Evolutionary conservation across 2,888 invertebrate genomes (phyloP), one percentile per base, ranked within the genome.

Genomic region (Rhingia campestris): DNA sequence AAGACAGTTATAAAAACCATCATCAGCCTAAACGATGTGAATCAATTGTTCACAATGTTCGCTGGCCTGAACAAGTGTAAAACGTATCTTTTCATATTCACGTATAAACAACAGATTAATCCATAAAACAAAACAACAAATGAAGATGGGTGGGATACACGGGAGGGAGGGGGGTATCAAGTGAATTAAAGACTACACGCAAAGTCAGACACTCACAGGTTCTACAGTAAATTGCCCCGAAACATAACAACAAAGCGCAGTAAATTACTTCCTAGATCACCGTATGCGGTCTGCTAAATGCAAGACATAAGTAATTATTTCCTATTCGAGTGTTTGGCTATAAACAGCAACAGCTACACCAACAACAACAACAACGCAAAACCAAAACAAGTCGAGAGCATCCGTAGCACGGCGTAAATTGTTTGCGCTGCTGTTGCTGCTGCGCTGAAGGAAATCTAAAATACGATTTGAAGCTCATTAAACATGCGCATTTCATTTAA

Each of bases 401-500:
- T 79, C 82, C 74, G 61, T 59, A 33, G 74, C 43, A 32, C 35
- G 73, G 70, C 41, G 74, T 80, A 84, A 84, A 80, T 75, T 84
- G 84, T 80, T 80, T 84, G 80, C 66, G 70, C 80, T 84, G 69
- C 41, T 41, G 41, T 10, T 6, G 7, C 10, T 22, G 22, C 22
- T 22, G 22, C 70, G 54, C 49, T 69, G 12, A 79, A 69, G 73
- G 67, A 74, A 84, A 84, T 74, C 84, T 79, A 80, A 84, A 84
- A 80, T 84, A 84, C 84, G 80, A 84, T 84, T 84, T 84, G 70
- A 84, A 84, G 84, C 84, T 84, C 84, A 84, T 84, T 84, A 75
- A 84, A 84, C 84, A 84, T 84, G 84, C 84, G 84, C 84, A 84
- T 84, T 84, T 84, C 80, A 84, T 84, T 84, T 84, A 84, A 84